These are phyloP conservation scores for Pachycephus smyrnensis DNA, from an alignment of 2,888 invertebrate genomes.

Conservation along the genomic window DNA sequence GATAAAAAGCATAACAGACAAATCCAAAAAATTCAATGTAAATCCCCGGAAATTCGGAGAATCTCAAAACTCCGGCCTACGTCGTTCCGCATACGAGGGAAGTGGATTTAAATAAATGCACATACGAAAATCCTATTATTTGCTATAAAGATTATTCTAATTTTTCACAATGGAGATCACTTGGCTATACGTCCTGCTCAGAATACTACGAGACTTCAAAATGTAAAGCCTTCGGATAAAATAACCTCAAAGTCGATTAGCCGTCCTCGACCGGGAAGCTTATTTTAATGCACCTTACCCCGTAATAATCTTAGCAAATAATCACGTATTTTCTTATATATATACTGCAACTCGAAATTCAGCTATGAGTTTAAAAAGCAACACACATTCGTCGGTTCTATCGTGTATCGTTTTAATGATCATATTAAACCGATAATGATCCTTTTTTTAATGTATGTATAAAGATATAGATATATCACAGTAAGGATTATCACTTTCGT, in stretches of 20 bases:
- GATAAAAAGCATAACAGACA: background rate
- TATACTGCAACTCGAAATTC: background rate
- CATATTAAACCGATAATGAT: background rate
- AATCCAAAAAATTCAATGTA: background rate
- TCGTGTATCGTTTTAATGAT: background rate
- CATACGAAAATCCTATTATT: background rate
- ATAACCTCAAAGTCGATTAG: background rate
- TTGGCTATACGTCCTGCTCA: background rate
- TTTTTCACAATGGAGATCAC: background rate
- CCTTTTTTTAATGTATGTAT: background rate
- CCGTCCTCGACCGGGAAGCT: background rate
- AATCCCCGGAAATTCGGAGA: background rate
- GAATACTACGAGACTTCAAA: background rate
- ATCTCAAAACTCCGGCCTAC: background rate
- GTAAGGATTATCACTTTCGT: slow-evolving; percentile 18
- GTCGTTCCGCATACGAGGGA: background rate
- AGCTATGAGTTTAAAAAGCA: background rate
- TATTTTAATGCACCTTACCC: background rate
- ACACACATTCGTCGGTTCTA: background rate
- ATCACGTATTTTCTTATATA: background rate
- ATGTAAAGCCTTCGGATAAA: background rate
- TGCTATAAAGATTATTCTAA: background rate
- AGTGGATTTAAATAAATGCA: background rate
- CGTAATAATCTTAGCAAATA: background rate
- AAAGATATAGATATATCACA: slow-evolving; percentile 16